phyloP scores from a whole-genome alignment of 1,140 invertebrate genomes.

The Drosophila paulistorum region DNA sequence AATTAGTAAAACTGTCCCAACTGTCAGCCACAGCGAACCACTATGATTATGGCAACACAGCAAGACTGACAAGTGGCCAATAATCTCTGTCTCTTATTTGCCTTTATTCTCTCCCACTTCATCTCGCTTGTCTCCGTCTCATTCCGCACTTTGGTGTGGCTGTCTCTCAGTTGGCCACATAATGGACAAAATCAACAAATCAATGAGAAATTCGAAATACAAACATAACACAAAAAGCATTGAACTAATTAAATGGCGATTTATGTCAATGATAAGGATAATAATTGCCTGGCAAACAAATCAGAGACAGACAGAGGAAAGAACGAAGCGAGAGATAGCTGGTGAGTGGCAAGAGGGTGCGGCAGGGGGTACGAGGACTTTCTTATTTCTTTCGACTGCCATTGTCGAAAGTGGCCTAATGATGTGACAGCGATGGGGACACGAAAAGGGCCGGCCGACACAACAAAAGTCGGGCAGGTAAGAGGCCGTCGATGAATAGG shows the following conservation, averaged over 20 bases:
- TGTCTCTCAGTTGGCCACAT: constrained; percentile 9
- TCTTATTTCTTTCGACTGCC: constrained; percentile 42
- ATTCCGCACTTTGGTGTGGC: not conserved
- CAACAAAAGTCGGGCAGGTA: constrained; percentile 2
- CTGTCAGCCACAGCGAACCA: constrained; percentile 40
- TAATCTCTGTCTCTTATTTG: not conserved
- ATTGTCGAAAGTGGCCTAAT: constrained; percentile 53
- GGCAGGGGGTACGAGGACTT: constrained; percentile 4
- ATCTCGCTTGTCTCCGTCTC: too few species aligned
- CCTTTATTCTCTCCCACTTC: not conserved
- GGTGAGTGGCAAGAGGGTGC: not conserved
- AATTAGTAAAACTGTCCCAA: constrained; percentile 32
- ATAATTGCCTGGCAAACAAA: constrained; percentile 77
- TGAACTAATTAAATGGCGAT: constrained; percentile 78
- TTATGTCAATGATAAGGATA: constrained; percentile 78
- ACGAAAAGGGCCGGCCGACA: constrained; percentile 43
- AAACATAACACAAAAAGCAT: constrained; percentile 62
- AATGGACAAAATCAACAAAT: constrained; percentile 66
- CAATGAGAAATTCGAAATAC: constrained; percentile 65
- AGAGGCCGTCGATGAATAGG: constrained; percentile 12
- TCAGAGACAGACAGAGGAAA: constrained; percentile 38
- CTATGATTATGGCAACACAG: not conserved
- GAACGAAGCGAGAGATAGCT: not conserved
- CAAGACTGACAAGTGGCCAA: not conserved
- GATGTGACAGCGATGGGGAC: constrained; percentile 61